These are phyloP conservation scores for Drosophila peninsularis DNA, from an alignment of 2,888 invertebrate species.

Conservation along the genomic window DNA sequence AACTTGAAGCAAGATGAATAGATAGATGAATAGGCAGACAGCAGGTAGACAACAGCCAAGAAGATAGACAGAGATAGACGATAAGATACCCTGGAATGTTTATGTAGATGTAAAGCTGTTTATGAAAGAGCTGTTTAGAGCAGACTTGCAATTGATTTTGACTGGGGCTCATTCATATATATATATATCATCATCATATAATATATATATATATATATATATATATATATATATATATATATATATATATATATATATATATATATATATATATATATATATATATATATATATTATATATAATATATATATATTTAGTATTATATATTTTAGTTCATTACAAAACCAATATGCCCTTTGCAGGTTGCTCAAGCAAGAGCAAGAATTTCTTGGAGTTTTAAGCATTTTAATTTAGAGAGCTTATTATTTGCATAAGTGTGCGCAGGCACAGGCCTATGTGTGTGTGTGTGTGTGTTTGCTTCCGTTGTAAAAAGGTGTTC, in stretches of 20 bases:
- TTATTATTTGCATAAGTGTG: slow-evolving; percentile 24
- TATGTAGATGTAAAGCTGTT: too few relatives aligned
- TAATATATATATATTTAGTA: background rate
- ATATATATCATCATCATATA: background rate
- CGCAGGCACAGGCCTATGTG: background rate
- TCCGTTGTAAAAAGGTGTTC: slow-evolving; percentile 3
- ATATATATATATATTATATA: background rate
- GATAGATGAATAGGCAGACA: slow-evolving; percentile 44
- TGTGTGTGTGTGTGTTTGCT: background rate
- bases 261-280: background rate
- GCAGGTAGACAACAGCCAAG: slow-evolving; percentile 34
- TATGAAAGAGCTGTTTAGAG: too few relatives aligned
- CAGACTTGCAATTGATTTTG: too few relatives aligned
- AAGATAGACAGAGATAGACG: background rate
- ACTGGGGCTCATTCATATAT: too few relatives aligned
- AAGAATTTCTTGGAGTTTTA: slow-evolving; percentile 32
- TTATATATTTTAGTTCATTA: background rate
- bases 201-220: background rate
- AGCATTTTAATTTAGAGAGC: slow-evolving; percentile 30
- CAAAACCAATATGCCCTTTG: background rate
- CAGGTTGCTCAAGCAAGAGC: background rate
- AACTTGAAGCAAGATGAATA: slow-evolving; percentile 35
- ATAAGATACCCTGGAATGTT: background rate
- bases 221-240: background rate
- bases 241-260: background rate